phyloP scores from a whole-genome alignment of 2,113 vertebrate genomes.

The Apeltes quadracus region DNA sequence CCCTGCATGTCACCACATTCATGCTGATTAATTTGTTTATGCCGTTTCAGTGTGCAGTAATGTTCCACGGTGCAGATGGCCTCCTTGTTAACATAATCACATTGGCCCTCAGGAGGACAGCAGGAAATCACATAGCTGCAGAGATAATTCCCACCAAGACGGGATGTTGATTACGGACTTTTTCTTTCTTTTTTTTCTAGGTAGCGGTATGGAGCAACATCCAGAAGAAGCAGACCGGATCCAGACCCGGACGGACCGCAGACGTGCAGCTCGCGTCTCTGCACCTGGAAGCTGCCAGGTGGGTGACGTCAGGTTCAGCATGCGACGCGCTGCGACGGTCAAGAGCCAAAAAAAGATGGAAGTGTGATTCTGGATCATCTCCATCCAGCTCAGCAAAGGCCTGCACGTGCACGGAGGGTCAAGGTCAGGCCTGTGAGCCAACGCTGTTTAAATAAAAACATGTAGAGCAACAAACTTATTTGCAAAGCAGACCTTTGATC shows the following conservation, averaged over 20 bases:
- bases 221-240: neutral
- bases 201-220: too few species aligned
- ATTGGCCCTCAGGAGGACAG: slow-evolving; percentile 27
- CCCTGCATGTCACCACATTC: neutral
- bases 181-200: too few species aligned
- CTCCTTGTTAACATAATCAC: slow-evolving; percentile 47
- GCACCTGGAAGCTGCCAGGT: slow-evolving; percentile 29
- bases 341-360: too few species aligned
- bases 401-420: neutral
- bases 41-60: slow-evolving; percentile 7
- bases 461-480: too few species aligned
- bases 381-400: neutral
- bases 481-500: too few species aligned
- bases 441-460: too few species aligned
- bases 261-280: slow-evolving; percentile 4
- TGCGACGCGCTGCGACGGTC: too few species aligned
- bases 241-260: neutral
- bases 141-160: slow-evolving; percentile 32
- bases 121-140: slow-evolving; percentile 30
- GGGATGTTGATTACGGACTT: slow-evolving; percentile 27
- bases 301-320: slow-evolving; percentile 33
- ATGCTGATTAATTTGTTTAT: slow-evolving; percentile 20
- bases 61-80: slow-evolving; percentile 46
- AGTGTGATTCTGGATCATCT: neutral
- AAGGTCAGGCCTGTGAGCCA: too few species aligned